Conservation (phyloP, 2,888 invertebrate genomes). For the Scotopteryx bipunctaria region DNA sequence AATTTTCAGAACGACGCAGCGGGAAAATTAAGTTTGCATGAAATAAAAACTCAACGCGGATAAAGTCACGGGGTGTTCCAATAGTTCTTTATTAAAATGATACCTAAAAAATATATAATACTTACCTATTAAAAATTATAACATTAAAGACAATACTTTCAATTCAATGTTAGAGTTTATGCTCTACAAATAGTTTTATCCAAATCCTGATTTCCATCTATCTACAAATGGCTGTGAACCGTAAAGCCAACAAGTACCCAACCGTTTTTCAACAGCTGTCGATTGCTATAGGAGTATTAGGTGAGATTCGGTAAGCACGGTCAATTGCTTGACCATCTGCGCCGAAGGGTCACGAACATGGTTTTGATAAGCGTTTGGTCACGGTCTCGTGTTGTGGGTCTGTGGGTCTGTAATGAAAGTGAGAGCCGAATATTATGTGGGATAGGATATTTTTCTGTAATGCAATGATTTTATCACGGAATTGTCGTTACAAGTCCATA, state of each 20-base stretch:
- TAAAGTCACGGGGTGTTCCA: too few species aligned
- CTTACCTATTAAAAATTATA: too few species aligned
- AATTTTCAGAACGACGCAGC: too few species aligned
- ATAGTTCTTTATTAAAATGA: too few species aligned
- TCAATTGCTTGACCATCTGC: constrained; percentile 78
- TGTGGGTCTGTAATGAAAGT: constrained; percentile 17
- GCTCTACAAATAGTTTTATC: constrained; percentile 12
- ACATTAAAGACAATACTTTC: too few species aligned
- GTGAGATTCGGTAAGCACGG: constrained; percentile 65
- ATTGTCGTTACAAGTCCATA: too few species aligned
- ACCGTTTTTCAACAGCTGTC: constrained; percentile 27
- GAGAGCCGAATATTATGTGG: constrained; percentile 7
- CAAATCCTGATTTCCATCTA: constrained; percentile 22
- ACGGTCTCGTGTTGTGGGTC: constrained; percentile 42
- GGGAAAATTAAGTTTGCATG: too few species aligned
- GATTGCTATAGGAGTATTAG: constrained; percentile 52
- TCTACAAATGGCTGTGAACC: constrained; percentile 14
- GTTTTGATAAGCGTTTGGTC: constrained; percentile 55
- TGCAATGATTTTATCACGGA: too few species aligned
- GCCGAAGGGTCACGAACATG: constrained; percentile 45
- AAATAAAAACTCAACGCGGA: too few species aligned
- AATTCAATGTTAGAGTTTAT: too few species aligned
- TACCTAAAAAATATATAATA: too few species aligned
- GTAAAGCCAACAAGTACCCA: constrained; percentile 27
- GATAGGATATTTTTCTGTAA: not conserved